A percentile compares a stretch with the other conserved stretches of the same genome.
phyloP scores from a whole-genome alignment of 2,113 vertebrate species.

The Spea multiplicata region DNA sequence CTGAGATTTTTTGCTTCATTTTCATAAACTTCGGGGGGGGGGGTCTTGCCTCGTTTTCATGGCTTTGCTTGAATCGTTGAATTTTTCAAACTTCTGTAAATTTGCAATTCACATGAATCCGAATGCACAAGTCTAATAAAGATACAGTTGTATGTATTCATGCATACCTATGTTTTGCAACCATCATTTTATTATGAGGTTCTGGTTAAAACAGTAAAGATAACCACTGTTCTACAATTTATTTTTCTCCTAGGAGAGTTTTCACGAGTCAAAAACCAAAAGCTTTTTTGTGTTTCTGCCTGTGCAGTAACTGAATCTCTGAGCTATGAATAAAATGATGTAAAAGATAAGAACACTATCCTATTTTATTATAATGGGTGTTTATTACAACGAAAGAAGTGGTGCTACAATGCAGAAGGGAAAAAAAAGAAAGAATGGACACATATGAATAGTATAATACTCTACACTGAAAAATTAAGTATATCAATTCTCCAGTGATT shows the following conservation, averaged over 20 bases:
- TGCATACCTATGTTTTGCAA: background rate
- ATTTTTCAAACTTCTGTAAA: too few relatives aligned
- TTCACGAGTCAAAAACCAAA: background rate
- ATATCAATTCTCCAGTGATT: constrained; percentile 13
- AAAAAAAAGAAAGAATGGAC: background rate
- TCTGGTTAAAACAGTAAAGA: background rate
- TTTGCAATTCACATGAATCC: too few relatives aligned
- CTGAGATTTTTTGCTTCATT: too few relatives aligned
- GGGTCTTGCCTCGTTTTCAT: too few relatives aligned
- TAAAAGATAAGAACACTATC: background rate
- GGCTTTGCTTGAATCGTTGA: too few relatives aligned
- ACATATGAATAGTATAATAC: constrained; percentile 7
- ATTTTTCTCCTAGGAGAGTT: background rate
- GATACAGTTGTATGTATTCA: background rate
- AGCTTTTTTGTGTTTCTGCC: background rate
- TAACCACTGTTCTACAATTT: background rate
- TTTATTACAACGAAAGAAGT: constrained; percentile 7
- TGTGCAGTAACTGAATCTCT: background rate
- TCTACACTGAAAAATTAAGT: constrained; percentile 16
- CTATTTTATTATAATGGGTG: constrained; percentile 2
- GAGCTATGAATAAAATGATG: background rate
- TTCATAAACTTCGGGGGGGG: too few relatives aligned
- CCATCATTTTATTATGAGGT: background rate
- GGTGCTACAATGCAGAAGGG: background rate
- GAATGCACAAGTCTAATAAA: too few relatives aligned